phyloP scores from a whole-genome alignment of 2,113 vertebrate genomes.

The Tiliqua scincoides region DNA sequence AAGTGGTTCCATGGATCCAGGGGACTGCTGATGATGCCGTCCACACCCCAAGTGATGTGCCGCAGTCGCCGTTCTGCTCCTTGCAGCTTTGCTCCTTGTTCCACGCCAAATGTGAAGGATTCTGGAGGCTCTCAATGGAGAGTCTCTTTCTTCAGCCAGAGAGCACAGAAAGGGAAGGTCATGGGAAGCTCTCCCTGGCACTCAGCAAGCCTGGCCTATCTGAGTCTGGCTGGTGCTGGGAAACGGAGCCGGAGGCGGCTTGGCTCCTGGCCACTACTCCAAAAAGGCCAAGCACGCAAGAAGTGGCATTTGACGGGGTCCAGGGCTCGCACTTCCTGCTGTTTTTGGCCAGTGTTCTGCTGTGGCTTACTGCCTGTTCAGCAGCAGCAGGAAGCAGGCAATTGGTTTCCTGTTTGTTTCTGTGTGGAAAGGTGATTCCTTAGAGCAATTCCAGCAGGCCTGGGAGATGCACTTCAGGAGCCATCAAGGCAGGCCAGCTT shows the following conservation, averaged over 20 bases:
- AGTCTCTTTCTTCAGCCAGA: neutral
- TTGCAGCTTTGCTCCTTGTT: neutral
- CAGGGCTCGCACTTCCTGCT: neutral
- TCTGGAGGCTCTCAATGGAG: too few species aligned
- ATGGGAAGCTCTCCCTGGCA: neutral
- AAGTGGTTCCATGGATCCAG: too few species aligned
- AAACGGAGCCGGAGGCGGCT: neutral
- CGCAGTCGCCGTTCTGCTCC: too few species aligned
- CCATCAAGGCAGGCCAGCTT: neutral
- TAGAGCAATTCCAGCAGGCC: neutral
- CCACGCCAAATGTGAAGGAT: neutral
- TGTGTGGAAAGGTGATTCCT: neutral
- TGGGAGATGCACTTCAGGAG: neutral
- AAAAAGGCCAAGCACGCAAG: neutral
- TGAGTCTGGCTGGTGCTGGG: neutral
- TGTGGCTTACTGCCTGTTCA: too few species aligned
- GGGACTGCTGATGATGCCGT: too few species aligned
- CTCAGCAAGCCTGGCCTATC: neutral
- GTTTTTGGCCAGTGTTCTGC: neutral
- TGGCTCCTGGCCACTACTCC: neutral
- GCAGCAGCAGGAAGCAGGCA: neutral
- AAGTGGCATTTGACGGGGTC: neutral
- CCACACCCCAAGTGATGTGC: neutral
- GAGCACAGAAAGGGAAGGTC: too few species aligned
- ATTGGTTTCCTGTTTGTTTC: neutral